Conservation (phyloP, 1,140 invertebrate genomes). For the Zaprionus tsacasi region DNA sequence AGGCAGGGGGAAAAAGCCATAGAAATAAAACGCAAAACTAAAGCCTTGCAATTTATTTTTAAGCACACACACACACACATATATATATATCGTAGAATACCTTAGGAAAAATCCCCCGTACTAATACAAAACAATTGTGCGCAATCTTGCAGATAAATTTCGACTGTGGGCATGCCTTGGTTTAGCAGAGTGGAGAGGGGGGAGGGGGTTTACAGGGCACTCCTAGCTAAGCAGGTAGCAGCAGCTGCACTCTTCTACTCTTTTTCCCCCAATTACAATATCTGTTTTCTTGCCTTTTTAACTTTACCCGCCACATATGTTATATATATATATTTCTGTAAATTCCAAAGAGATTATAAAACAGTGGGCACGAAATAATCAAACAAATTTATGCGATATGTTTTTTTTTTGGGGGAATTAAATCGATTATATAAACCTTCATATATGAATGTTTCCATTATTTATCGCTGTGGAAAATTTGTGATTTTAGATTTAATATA, state of each 20-base stretch:
- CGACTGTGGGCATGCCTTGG: slow-evolving; percentile 23
- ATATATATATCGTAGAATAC: slow-evolving; percentile 36
- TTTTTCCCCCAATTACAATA: slow-evolving; percentile 77
- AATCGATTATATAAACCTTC: neutral
- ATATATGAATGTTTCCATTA: neutral
- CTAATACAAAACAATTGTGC: slow-evolving; percentile 79
- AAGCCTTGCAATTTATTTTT: slow-evolving; percentile 77
- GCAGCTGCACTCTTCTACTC: slow-evolving; percentile 70
- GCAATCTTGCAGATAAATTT: slow-evolving; percentile 76
- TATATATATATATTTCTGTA: slow-evolving; percentile 63
- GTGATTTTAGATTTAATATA: neutral
- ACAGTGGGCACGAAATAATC: slow-evolving; percentile 43
- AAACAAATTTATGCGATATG: neutral
- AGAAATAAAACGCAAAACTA: slow-evolving; percentile 70
- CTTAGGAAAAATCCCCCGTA: slow-evolving; percentile 38
- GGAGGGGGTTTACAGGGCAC: neutral
- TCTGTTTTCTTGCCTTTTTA: slow-evolving; percentile 77
- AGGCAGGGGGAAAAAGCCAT: slow-evolving; percentile 62
- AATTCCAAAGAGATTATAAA: slow-evolving; percentile 61
- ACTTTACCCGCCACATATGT: slow-evolving; percentile 59
- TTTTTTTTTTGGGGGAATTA: neutral
- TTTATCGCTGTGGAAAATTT: neutral
- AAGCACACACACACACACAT: slow-evolving; percentile 51
- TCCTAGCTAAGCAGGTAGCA: slow-evolving; percentile 29
- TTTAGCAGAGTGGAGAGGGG: neutral